phyloP scores from a whole-genome alignment of 2,797 vertebrate genomes.

The Loriculus beryllinus region DNA sequence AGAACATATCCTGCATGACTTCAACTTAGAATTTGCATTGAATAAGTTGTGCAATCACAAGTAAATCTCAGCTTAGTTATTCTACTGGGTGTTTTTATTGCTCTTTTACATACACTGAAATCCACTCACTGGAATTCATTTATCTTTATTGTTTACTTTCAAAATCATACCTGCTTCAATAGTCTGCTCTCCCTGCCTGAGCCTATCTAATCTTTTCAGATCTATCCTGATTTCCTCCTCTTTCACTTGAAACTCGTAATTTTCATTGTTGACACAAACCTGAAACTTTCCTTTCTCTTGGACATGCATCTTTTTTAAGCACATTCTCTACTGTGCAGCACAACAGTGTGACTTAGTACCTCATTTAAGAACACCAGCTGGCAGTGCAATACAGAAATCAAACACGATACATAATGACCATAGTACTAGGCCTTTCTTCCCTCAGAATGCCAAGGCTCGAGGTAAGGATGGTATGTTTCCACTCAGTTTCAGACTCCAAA shows the following conservation, averaged over 20 bases:
- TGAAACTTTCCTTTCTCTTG: neutral
- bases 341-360: neutral
- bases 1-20: neutral
- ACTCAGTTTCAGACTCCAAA: neutral
- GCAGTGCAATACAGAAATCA: neutral
- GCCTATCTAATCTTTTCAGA: neutral
- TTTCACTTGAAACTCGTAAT: neutral
- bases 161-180: neutral
- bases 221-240: neutral
- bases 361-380: neutral
- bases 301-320: neutral
- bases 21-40: neutral
- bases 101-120: neutral
- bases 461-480: neutral
- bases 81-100: neutral
- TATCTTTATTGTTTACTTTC: neutral
- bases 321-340: neutral
- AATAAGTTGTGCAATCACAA: neutral
- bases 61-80: neutral
- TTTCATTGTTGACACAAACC: neutral
- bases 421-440: neutral
- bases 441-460: neutral
- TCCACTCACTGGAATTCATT: neutral
- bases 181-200: neutral
- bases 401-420: neutral